Percentiles rank a stretch among this genome's conserved stretches.
phyloP scores from a whole-genome alignment of 2,113 vertebrate species.

The Macaca mulatta region DNA sequence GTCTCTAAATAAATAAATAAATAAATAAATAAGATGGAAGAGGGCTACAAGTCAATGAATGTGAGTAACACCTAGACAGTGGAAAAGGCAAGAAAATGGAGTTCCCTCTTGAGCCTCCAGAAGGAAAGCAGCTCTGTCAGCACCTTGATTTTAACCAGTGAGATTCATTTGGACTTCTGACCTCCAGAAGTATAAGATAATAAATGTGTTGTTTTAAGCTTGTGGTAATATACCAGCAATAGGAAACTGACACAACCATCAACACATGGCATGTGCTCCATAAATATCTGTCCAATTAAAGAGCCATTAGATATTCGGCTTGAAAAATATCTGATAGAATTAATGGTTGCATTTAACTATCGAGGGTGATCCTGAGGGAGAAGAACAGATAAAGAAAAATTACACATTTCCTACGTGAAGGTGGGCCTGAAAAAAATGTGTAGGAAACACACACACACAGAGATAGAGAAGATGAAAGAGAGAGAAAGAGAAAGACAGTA shows the following conservation, averaged over 20 bases:
- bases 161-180: neutral
- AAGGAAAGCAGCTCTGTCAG: neutral
- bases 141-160: neutral
- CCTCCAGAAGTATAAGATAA: neutral
- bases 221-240: neutral
- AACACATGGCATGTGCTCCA: neutral
- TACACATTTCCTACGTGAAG: neutral
- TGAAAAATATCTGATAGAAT: neutral
- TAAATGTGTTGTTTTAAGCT: neutral
- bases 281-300: neutral
- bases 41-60: neutral
- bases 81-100: neutral
- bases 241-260: neutral
- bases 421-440: neutral
- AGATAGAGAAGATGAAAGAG: neutral
- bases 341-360: neutral
- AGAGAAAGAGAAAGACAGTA: neutral
- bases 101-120: neutral
- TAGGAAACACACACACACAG: neutral
- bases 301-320: neutral
- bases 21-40: neutral
- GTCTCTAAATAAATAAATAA: too few relatives aligned
- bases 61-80: accelerated
- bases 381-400: neutral
- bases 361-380: neutral